Base-by-base conservation (phyloP, 2,797 vertebrate genomes). In the Sitta carolinensis region DNA sequence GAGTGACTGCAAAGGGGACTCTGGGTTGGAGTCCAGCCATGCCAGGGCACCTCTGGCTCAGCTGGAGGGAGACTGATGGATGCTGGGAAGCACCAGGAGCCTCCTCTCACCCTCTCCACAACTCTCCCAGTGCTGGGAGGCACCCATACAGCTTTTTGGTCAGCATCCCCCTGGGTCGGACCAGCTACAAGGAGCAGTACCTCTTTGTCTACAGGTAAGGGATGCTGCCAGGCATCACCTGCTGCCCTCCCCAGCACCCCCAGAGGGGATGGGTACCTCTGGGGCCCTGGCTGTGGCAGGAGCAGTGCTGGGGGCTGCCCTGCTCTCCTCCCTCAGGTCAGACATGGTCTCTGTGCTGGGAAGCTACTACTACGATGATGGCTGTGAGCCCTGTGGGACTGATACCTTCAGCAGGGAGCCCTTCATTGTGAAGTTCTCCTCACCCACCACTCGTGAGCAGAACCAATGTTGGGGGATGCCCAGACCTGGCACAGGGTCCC, bases 391-490 rank as follows among this genome's bases (percentile, higher is more conserved):
- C 48, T 97, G 96, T 0, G 95, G 96, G 30, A 98, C 16, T 0
- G 98, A 99, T 51, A 97, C 96, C 73, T 99, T 99, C 96, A 99
- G 57, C 91, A 97, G 99, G 68, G 98, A 99, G 66, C 99, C 99
- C 2, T 98, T 98, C 32, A 95, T 99, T 0, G 98, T 99, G 92
- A 98, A 96, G 98, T 99, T 99, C 96, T 98, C 95, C 61, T 98
- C 98, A 4, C 97, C 87, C 5, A 43, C 63, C 23, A 97, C 98
- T 0, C 82, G 98, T 98, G 96, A 81, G 97, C 87, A 79, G 70
- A 82, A 48, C n/a, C 0, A 0, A 30, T 0, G 0, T 0, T 30
- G 34, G 47, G 79, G 26, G 22, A 32, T 72, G 10, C 47, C 48
- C 0, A 2, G 14, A 47, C n/a, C 32, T 47, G 59, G 34, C 79